Evolutionary conservation across 2,888 invertebrate species (phyloP), one percentile per base, ranked within the genome.

Genomic region (Oscheius sp.): DNA sequence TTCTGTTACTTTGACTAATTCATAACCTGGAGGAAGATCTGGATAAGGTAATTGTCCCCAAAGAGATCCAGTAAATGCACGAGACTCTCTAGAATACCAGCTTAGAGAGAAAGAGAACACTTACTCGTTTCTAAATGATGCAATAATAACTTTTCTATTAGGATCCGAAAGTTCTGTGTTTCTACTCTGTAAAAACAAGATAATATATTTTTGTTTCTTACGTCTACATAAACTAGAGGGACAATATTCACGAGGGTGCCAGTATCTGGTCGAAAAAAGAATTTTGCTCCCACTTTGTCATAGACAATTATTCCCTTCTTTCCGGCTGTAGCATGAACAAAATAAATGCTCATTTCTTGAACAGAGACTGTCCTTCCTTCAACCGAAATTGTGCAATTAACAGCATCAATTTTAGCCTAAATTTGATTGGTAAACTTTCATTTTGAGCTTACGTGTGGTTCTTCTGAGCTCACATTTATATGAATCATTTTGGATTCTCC

Each of bases 1-100:
- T 20, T 74, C 76, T 1, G 68, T 66, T 6, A 76, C 73, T 42
- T 52, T 25, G 0, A 58, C 55, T 25, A 76, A 48, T 57, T 74
- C 52, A 31, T 70, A 48, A 17, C 61, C 66, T 20, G 15, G 50
- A 45, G 10, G 31, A n/a, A 74, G 52, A 34, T 70, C 55, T 23
- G 76, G 74, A 45, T 70, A 53, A 2, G 71, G 69, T 67, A 74
- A 72, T 15, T 57, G 45, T 46, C 72, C 76, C 76, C 76, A 76
- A 17, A 76, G 52, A 17, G 67, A 74, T 3, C 76, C 76, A 23
- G 66, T 61, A 31, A 76, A 76, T 25, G 72, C 70, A 20, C 69
- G 31, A 1, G 76, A 73, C 46, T 76, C 73, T 20, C 72, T 75
- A 72, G 34, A 72, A 71, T 6, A 33, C 46, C n/a, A 42, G 64